A percentile compares a stretch with the other conserved stretches of the same genome.
Evolutionary conservation across 1,140 invertebrate genomes (phyloP).

Genomic region (Caerostris darwini): DNA sequence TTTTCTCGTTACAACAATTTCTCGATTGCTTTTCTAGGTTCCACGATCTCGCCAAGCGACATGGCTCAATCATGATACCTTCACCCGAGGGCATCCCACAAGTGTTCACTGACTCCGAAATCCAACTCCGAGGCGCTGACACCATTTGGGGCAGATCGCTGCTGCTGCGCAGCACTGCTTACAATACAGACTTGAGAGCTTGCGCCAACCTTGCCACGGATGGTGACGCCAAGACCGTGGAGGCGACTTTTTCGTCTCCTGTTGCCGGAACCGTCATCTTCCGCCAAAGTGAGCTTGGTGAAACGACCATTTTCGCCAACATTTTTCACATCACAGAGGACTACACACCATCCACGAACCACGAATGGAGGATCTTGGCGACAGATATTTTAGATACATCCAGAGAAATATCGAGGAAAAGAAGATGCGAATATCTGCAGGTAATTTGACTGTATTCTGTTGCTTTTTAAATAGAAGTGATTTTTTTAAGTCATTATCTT

Average conservation of each 20-base stretch:
- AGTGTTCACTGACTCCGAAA: conserved; percentile 79
- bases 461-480: too few species aligned
- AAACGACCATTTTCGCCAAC: conserved; percentile 89
- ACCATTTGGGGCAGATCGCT: conserved; percentile 81
- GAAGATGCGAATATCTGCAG: conserved; percentile 85
- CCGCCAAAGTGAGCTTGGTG: conserved; percentile 85
- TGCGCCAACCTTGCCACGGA: conserved; percentile 80
- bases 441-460: not conserved
- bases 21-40: conserved; percentile 82
- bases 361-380: conserved; percentile 94
- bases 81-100: conserved; percentile 73
- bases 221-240: conserved; percentile 89
- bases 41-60: conserved; percentile 82
- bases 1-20: not conserved
- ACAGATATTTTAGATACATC: conserved; percentile 93
- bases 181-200: conserved; percentile 66
- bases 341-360: conserved; percentile 83
- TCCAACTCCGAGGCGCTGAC: conserved; percentile 80
- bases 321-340: conserved; percentile 82
- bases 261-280: conserved; percentile 92
- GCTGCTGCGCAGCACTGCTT: conserved; percentile 79
- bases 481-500: too few species aligned
- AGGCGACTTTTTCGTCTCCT: conserved; percentile 90
- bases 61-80: conserved; percentile 79
- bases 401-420: conserved; percentile 79